phyloP scores from a whole-genome alignment of 2,888 invertebrate genomes.

The Lypha dubia region DNA sequence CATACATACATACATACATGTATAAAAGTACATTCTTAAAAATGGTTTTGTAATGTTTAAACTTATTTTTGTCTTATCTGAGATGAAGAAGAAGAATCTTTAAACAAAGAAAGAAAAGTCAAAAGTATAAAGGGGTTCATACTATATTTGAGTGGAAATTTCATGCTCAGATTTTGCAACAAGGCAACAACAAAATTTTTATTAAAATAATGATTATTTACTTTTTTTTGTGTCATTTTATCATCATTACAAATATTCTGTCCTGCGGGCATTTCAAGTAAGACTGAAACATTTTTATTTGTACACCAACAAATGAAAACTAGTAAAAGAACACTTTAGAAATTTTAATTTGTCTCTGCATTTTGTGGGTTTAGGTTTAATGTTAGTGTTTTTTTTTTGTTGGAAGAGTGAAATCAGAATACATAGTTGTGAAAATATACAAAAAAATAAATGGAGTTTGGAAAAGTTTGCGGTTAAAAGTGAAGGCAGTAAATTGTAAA shows the following conservation, averaged over 20 bases:
- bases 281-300: not conserved
- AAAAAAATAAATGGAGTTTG: too few relatives aligned
- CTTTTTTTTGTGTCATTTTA: constrained; percentile 7
- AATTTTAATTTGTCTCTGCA: not conserved
- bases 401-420: too few relatives aligned
- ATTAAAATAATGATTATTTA: not conserved
- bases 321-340: not conserved
- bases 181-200: not conserved
- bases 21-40: too few relatives aligned
- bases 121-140: not conserved
- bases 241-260: constrained; percentile 42
- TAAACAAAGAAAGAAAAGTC: not conserved
- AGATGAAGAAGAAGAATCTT: not conserved
- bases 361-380: too few relatives aligned
- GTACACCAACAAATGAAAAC: constrained; percentile 4
- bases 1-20: not conserved
- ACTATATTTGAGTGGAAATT: not conserved
- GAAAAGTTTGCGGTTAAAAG: too few relatives aligned
- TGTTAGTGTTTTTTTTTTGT: too few relatives aligned
- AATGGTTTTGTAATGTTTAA: not conserved
- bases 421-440: too few relatives aligned
- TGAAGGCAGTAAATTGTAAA: too few relatives aligned
- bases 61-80: not conserved
- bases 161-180: not conserved
- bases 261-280: constrained; percentile 39